phyloP scores from a whole-genome alignment of 2,797 vertebrate genomes.

The Poecilia picta region DNA sequence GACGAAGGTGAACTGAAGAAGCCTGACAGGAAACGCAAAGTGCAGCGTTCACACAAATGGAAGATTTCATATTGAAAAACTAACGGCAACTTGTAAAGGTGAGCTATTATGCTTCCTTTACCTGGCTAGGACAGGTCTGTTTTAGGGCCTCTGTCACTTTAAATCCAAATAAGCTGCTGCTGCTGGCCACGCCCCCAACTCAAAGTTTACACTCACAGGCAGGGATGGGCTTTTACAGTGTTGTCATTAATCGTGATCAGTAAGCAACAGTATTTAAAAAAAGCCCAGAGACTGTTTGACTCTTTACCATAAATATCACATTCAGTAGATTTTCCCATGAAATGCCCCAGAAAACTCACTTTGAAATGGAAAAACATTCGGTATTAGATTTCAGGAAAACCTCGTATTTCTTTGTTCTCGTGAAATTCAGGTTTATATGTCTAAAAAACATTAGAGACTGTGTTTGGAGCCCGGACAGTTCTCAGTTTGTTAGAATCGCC shows the following conservation, averaged over 20 bases:
- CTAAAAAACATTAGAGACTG: background rate
- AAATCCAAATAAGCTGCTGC: too few relatives aligned
- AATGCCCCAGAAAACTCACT: background rate
- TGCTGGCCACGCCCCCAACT: too few relatives aligned
- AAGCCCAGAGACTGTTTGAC: background rate
- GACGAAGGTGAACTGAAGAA: constrained; percentile 95
- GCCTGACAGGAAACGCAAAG: constrained; percentile 67
- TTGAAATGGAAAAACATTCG: background rate
- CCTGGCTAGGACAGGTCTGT: too few relatives aligned
- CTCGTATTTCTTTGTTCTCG: background rate
- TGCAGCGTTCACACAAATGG: background rate
- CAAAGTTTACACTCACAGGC: too few relatives aligned
- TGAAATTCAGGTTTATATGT: background rate
- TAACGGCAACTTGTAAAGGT: too few relatives aligned
- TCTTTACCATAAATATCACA: too few relatives aligned
- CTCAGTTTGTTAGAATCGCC: background rate
- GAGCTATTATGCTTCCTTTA: too few relatives aligned
- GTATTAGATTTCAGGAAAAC: background rate
- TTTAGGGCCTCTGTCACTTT: too few relatives aligned
- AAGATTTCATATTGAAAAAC: background rate
- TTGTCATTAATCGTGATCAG: too few relatives aligned
- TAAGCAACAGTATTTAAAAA: too few relatives aligned
- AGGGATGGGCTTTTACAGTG: too few relatives aligned
- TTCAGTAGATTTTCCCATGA: background rate
- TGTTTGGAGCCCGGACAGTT: background rate